Percentiles rank a stretch among this genome's conserved stretches.
Evolutionary conservation across 2,888 invertebrate species (phyloP).

Genomic region (Heliconius ethilla): DNA sequence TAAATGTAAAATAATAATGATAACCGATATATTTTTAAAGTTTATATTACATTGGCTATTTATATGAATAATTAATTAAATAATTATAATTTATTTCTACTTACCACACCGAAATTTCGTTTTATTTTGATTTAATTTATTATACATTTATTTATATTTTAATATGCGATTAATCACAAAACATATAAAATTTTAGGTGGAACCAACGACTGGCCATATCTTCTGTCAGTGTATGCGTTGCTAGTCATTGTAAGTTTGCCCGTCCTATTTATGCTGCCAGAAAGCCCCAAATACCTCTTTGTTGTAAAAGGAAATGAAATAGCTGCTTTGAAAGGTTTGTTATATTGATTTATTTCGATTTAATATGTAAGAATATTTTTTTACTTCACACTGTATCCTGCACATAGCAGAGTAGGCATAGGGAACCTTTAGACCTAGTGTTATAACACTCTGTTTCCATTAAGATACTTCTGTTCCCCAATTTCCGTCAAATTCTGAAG

Average conservation of each 20-base stretch:
- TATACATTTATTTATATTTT: too few species aligned
- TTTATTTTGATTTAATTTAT: too few species aligned
- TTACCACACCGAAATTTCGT: too few species aligned
- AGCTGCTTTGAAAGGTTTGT: conserved; percentile 84
- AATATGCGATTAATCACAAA: too few species aligned
- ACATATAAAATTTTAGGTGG: conserved; percentile 79
- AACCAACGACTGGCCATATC: conserved; percentile 87
- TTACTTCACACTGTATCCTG: background rate
- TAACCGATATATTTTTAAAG: too few species aligned
- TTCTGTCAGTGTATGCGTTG: conserved; percentile 87
- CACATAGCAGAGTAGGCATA: background rate
- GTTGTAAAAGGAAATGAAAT: conserved; percentile 85
- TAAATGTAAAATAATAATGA: too few species aligned
- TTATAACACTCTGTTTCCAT: too few species aligned
- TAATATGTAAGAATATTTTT: background rate
- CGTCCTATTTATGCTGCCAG: conserved; percentile 87
- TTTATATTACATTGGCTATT: too few species aligned
- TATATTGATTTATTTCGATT: background rate
- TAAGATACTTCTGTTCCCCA: too few species aligned
- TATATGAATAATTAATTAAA: too few species aligned
- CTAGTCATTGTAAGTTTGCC: conserved; percentile 85
- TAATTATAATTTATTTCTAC: too few species aligned
- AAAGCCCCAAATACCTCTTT: conserved; percentile 94
- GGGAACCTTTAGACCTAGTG: background rate
- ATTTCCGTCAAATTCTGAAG: too few species aligned